These are phyloP conservation scores for Malurus cyaneus DNA, from an alignment of 2,113 vertebrate species.

Conservation along the genomic window DNA sequence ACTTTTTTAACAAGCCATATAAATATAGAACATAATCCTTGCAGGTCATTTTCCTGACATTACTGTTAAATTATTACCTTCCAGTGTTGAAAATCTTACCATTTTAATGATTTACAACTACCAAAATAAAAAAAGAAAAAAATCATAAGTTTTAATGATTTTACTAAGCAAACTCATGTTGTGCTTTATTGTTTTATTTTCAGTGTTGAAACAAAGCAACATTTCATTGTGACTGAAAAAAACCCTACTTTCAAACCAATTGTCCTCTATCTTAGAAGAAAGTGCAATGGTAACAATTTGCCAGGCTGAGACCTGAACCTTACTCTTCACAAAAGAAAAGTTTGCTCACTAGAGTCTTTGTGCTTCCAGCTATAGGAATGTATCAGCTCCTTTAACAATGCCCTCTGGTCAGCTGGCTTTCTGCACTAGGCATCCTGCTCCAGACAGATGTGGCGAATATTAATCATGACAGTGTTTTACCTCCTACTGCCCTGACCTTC, in stretches of 20 bases:
- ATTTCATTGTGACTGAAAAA: background rate
- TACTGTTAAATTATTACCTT: background rate
- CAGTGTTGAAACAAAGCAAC: background rate
- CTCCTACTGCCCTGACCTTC: conserved; percentile 28
- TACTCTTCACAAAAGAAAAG: background rate
- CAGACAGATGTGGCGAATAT: conserved; percentile 23
- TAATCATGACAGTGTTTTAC: conserved; percentile 11
- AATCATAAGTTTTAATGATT: background rate
- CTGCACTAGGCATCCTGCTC: background rate
- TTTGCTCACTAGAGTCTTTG: background rate
- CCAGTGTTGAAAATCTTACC: background rate
- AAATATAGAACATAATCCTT: background rate
- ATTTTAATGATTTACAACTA: background rate
- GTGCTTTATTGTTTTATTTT: background rate
- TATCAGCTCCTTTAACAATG: conserved; percentile 1
- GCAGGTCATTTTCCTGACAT: background rate
- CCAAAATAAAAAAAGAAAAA: background rate
- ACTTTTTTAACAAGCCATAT: background rate
- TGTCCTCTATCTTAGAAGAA: background rate
- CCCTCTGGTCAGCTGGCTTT: conserved; percentile 17
- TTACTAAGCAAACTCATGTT: background rate
- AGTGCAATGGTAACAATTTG: background rate
- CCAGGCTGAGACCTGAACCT: background rate
- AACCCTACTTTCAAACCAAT: background rate
- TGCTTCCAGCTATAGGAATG: background rate